Evolutionary conservation across 2,888 invertebrate genomes (phyloP).

Genomic region (Drosophila rubida): DNA sequence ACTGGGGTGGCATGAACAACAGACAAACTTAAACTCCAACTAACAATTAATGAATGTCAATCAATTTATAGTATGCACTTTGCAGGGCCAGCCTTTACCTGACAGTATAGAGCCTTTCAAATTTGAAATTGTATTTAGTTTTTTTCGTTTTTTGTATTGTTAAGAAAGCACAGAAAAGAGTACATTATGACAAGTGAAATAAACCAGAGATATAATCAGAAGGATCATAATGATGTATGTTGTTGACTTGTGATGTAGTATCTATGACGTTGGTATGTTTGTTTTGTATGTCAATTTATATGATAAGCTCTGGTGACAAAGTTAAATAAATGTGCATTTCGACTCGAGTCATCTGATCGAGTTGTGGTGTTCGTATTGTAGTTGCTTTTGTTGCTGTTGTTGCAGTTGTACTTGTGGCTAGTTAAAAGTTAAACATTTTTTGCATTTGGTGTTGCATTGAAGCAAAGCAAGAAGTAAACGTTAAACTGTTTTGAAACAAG

Average conservation of each 20-base stretch:
- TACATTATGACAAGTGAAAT: constrained; percentile 57
- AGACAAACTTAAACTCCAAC: constrained; percentile 77
- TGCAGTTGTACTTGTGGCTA: constrained; percentile 30
- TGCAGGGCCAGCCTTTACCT: constrained; percentile 82
- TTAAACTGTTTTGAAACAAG: constrained; percentile 42
- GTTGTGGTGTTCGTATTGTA: constrained; percentile 28
- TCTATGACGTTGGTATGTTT: constrained; percentile 19
- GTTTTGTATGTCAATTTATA: constrained; percentile 68
- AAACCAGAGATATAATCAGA: constrained; percentile 53
- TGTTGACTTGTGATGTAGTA: constrained; percentile 24
- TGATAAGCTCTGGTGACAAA: constrained; percentile 64
- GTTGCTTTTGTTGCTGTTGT: constrained; percentile 5
- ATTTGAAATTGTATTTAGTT: constrained; percentile 40
- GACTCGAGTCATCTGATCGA: constrained; percentile 31
- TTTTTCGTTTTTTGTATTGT: constrained; percentile 22
- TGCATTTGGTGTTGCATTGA: constrained; percentile 62
- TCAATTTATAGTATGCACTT: constrained; percentile 63
- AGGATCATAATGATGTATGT: constrained; percentile 30
- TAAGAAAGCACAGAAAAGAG: constrained; percentile 65
- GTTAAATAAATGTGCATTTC: constrained; percentile 29
- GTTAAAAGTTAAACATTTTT: constrained; percentile 4
- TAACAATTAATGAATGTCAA: constrained; percentile 72
- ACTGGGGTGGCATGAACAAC: constrained; percentile 48
- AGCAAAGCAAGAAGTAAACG: constrained; percentile 56
- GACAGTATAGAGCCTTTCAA: constrained; percentile 84